Base-by-base conservation (phyloP, 2,113 vertebrate genomes). In the Peromyscus leucopus region DNA sequence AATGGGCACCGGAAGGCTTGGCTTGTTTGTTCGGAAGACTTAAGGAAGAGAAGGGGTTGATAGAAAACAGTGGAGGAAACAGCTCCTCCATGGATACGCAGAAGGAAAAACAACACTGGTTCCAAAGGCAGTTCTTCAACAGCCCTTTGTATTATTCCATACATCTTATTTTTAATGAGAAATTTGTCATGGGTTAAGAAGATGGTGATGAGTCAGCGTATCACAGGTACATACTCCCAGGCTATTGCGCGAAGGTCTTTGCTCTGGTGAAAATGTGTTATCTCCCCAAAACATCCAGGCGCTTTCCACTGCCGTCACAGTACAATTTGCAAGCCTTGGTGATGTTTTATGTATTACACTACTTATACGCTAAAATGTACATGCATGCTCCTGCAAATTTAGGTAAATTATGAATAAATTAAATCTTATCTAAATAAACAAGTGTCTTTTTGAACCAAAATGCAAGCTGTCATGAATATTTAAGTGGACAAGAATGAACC, bases 371-470 rank as follows among this genome's bases (percentile, higher is more conserved):
- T 98, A 98, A 98, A 99, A 98, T 97, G 98, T 99, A 98, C 98
- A 98, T 96, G 98, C 98, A 98, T 90, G 96, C 98, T 98, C 95
- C 98, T 98, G 98, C 98, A 99, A 98, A 99, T 99, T 98, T 98
- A 98, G 98, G 98, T 99, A 98, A 99, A 99, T 99, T 98, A 99
- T 99, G 99, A 99, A 99, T 99, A 99, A 99, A 99, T 99, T 99
- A 99, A 99, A 99, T 98, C 98, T 99, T 99, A 99, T 99, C 99
- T 99, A 99, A 99, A 99, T 99, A 99, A 99, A 99, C 99, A 99
- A 99, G 98, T 98, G 99, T 99, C 98, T 98, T 98, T 99, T 98
- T 98, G 98, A 98, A 98, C 97, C 98, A 96, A 97, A 98, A 98
- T 97, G 98, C 98, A 98, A 98, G 98, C 98, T 98, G 98, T 97